Percentiles rank a stretch among this genome's conserved stretches.
These are phyloP conservation scores for Trachurus trachurus DNA, from an alignment of 2,797 vertebrate genomes.

Conservation along the genomic window DNA sequence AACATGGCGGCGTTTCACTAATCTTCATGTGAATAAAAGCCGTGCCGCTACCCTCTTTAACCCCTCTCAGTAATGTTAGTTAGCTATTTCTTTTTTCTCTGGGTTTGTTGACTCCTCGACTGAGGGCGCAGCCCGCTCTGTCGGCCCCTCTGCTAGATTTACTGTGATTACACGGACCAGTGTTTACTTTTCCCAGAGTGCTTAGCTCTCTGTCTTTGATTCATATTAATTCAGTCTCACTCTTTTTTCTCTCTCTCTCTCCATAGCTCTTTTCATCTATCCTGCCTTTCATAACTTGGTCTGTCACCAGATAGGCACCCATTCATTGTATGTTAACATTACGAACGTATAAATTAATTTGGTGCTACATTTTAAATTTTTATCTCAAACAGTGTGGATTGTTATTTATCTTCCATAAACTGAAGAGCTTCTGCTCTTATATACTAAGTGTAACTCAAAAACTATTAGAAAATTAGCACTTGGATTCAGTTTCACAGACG, in stretches of 20 bases:
- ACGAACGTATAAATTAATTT: slow-evolving; percentile 19
- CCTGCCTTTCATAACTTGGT: slow-evolving; percentile 26
- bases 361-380: slow-evolving; percentile 15
- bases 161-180: slow-evolving; percentile 71
- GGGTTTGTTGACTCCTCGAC: slow-evolving; percentile 80
- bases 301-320: slow-evolving; percentile 7
- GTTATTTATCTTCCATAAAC: slow-evolving; percentile 16
- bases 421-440: not conserved
- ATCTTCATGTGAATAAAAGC: slow-evolving; percentile 77
- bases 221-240: slow-evolving; percentile 68
- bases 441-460: not conserved
- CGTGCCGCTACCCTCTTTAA: slow-evolving; percentile 61
- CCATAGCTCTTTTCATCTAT: slow-evolving; percentile 38
- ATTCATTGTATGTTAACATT: slow-evolving; percentile 32
- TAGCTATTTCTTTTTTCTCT: slow-evolving; percentile 53
- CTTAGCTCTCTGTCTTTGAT: slow-evolving; percentile 79
- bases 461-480: not conserved
- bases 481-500: not conserved
- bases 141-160: slow-evolving; percentile 66
- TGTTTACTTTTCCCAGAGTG: slow-evolving; percentile 88
- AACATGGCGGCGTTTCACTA: slow-evolving; percentile 68
- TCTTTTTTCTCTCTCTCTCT: slow-evolving; percentile 29
- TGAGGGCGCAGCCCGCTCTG: slow-evolving; percentile 57
- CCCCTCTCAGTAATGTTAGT: slow-evolving; percentile 65
- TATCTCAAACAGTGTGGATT: slow-evolving; percentile 29